These are phyloP conservation scores for Tetranychus truncatus DNA, from an alignment of 2,888 invertebrate genomes.

Conservation along the genomic window DNA sequence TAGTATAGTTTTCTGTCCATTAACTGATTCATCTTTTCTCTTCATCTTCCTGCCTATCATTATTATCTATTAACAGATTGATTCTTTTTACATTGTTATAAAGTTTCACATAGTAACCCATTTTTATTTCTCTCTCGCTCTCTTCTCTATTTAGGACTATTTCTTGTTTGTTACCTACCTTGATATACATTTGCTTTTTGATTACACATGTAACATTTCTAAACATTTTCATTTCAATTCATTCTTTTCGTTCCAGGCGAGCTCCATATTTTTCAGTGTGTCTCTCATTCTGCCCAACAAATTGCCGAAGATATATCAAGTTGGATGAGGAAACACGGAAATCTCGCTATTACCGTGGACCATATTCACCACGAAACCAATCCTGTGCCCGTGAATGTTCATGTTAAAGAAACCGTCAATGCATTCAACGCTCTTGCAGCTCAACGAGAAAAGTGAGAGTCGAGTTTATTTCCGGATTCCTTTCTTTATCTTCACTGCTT, in stretches of 20 bases:
- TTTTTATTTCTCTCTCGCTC: neutral
- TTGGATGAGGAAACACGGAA: constrained; percentile 22
- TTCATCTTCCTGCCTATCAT: constrained; percentile 21
- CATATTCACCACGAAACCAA: constrained; percentile 8
- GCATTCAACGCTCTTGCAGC: constrained; percentile 23
- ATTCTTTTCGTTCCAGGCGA: constrained; percentile 39
- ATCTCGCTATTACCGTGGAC: neutral
- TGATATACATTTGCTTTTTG: neutral
- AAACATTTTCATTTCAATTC: neutral
- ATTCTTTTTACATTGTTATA: neutral
- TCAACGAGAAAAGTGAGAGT: constrained; percentile 22
- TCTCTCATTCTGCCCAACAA: constrained; percentile 30
- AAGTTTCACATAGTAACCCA: neutral
- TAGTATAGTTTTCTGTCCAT: no score
- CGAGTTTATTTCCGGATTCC: neutral
- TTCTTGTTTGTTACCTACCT: neutral
- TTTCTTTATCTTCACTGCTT: neutral
- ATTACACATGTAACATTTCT: neutral
- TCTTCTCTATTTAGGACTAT: neutral
- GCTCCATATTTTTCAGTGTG: constrained; percentile 89
- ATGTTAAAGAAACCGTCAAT: constrained; percentile 22
- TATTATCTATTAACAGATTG: constrained; percentile 15
- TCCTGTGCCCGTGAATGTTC: constrained; percentile 13
- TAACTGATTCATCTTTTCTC: neutral
- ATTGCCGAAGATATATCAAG: constrained; percentile 25